A percentile compares a stretch with the other conserved stretches of the same genome.
phyloP scores from a whole-genome alignment of 2,113 vertebrate species.

The Uria aalge region DNA sequence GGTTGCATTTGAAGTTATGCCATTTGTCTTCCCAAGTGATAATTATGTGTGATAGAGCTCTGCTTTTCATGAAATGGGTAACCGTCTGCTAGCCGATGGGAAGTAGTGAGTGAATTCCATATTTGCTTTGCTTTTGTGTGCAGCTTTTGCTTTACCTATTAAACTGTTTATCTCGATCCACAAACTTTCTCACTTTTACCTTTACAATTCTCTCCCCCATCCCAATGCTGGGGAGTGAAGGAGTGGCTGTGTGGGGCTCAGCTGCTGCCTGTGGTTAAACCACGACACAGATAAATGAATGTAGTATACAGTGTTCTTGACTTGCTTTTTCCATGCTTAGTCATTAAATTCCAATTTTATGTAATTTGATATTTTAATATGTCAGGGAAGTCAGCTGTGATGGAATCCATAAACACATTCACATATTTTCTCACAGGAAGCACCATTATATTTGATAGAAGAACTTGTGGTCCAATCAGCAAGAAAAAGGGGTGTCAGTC shows the following conservation, averaged over 20 bases:
- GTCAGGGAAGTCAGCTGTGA: neutral
- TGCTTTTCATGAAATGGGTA: neutral
- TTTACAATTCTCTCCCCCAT: neutral
- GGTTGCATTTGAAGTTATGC: rapidly evolving
- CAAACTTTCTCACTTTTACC: neutral
- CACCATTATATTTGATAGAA: neutral
- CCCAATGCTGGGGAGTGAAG: rapidly evolving
- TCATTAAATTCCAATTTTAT: neutral
- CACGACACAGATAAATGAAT: neutral
- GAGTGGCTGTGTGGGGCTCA: neutral
- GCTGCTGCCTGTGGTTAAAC: neutral
- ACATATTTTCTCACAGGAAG: neutral
- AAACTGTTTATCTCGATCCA: neutral
- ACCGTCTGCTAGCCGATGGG: neutral
- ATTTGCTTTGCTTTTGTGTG: neutral
- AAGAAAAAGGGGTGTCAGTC: neutral
- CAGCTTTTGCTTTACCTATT: neutral
- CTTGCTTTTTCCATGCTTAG: neutral
- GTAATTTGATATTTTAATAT: neutral
- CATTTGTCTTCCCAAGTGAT: neutral
- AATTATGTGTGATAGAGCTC: rapidly evolving
- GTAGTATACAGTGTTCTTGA: neutral
- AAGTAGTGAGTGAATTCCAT: rapidly evolving
- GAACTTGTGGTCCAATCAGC: neutral
- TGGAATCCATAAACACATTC: neutral